Base-by-base conservation (phyloP, 2,888 invertebrate species). In the Sminthurinus aureus region DNA sequence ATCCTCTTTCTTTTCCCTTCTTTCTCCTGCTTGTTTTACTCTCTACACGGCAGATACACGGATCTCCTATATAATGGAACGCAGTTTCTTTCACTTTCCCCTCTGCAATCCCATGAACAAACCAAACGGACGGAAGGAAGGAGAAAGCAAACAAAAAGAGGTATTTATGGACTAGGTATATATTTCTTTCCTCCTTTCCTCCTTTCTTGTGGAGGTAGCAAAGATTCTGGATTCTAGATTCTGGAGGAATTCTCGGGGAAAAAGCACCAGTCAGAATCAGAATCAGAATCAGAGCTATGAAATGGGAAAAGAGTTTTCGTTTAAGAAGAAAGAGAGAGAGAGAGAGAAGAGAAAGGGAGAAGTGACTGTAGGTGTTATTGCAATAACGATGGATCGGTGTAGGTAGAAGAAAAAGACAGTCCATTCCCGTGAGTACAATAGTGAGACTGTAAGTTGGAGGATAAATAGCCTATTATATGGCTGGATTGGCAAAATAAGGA, bases 381-480 rank as follows among this genome's bases (percentile, higher is more conserved):
- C 3, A 38, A 51, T 50, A 0, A 26, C 12, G 58, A 64, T 50
- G 77, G 50, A 75, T 22, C 15, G 20, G 69, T 38, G 22, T 50
- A 51, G 50, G 15, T 18, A 79, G 69, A 38, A 73, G 71, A 69
- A 79, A 50, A 71, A 79, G 83, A 84, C 79, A 85, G 82, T 83
- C 85, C 84, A 85, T 81, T 87, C 88, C 87, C 87, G 69, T 79
- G 85, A 87, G 88, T 81, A 87, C 88, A 87, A 88, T 88, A 86
- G 85, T 24, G 58, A 3, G 74, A 77, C 79, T 79, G 81, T 85
- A 87, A 86, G 84, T 86, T 85, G 85, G 87, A 88, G 88, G 87
- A 88, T 88, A 88, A 88, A 88, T 88, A 88, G 87, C 87, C 88
- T 87, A 88, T 88, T 88, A 88, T 87, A 87, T 88, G 88, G 87